Evolutionary conservation across 2,888 invertebrate genomes (phyloP).

Genomic region (Halictus quadricinctus): DNA sequence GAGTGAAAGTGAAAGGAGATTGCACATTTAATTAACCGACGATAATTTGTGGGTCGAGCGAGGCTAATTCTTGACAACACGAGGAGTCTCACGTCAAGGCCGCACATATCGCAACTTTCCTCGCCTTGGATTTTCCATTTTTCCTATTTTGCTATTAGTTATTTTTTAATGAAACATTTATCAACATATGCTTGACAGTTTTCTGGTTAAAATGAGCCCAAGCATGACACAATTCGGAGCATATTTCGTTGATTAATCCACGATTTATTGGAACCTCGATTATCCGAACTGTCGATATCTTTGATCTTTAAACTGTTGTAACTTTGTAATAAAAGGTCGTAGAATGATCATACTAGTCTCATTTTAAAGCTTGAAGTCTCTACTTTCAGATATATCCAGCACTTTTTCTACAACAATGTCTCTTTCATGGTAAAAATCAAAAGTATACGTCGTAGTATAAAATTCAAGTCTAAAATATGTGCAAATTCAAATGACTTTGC

Average conservation of each 20-base stretch:
- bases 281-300: neutral
- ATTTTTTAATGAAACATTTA: neutral
- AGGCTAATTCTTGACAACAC: constrained; percentile 17
- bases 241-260: neutral
- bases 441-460: no score
- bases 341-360: neutral
- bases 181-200: neutral
- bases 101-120: constrained; percentile 39
- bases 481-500: neutral
- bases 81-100: constrained; percentile 51
- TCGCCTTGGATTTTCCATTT: constrained; percentile 7
- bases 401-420: neutral
- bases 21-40: constrained; percentile 51
- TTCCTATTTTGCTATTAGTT: neutral
- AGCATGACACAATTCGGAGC: neutral
- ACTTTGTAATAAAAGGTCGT: neutral
- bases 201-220: no score
- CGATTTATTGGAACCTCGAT: neutral
- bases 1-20: constrained; percentile 20
- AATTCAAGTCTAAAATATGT: no score
- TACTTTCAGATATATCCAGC: neutral
- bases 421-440: neutral
- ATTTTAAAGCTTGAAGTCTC: neutral
- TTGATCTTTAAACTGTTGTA: neutral
- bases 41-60: constrained; percentile 54